Conservation (phyloP, 2,797 vertebrate genomes). For the Ptychadena robeensis region DNA sequence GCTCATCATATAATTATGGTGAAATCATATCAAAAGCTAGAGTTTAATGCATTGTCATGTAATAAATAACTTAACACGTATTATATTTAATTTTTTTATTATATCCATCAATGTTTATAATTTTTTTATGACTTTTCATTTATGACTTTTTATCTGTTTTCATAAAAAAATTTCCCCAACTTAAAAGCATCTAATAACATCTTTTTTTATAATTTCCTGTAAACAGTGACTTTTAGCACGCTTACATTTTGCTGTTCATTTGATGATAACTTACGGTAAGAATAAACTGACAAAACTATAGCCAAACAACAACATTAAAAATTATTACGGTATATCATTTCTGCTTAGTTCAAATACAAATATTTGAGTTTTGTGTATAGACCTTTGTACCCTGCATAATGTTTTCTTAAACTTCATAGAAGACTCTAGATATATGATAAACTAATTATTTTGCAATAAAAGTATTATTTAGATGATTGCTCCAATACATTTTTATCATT, state of each 20-base stretch:
- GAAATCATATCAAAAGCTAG: not conserved
- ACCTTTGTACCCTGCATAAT: not conserved
- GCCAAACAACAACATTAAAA: no score
- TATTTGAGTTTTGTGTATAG: not conserved
- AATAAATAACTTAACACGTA: no score
- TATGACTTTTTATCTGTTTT: not conserved
- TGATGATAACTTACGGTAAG: no score
- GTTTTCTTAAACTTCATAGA: not conserved
- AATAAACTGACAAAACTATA: no score
- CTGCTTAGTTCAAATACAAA: no score
- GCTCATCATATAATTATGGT: not conserved
- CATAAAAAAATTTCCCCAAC: no score
- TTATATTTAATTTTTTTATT: not conserved
- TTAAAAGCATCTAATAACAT: not conserved
- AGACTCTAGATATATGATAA: not conserved
- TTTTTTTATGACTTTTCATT: not conserved
- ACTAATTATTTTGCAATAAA: not conserved
- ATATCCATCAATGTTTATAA: no score
- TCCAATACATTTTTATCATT: not conserved
- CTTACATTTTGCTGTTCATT: not conserved
- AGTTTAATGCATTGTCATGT: no score
- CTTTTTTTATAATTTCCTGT: not conserved
- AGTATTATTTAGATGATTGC: not conserved
- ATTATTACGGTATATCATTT: no score
- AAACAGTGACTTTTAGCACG: not conserved